Base-by-base conservation (phyloP, 2,797 vertebrate species). In the Alouatta caraya region DNA sequence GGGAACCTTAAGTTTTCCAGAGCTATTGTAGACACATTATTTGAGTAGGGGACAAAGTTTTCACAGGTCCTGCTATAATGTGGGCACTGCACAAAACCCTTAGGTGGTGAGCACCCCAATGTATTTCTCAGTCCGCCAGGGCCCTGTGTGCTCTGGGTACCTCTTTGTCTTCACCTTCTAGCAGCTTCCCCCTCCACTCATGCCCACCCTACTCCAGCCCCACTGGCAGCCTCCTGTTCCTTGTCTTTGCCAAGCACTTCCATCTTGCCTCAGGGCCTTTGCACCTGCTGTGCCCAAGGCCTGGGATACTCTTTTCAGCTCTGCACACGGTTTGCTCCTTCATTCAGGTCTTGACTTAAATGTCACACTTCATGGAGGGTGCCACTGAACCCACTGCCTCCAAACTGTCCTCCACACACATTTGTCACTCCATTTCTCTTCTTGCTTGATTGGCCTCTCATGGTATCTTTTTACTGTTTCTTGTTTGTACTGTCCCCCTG, bases 41-140 rank as follows among this genome's bases (percentile, higher is more conserved):
- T 26, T 26, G 85, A 59, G 4, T 8, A 17, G 11, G 28, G 50
- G 70, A 78, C 28, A 70, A 22, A 8, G n/a, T 81, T 96, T 85
- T 15, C 15, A 0, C 17, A 26, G 24, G 19, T 22, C 82, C n/a
- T 28, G 46, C 15, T 5, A 26, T n/a, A 19, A 5, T 2, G 0
- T 11, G 8, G 39, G 17, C n/a, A 3, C 46, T 30, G 37, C 48
- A 30, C 24, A 50, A 42, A 61, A 26, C 4, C 2, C 17, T 87
- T 5, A 10, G 24, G 30, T 22, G 75, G 42, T 17, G 55, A 84
- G 11, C 12, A 6, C 15, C 11, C 11, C 22, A 22, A 22, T 57
- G 46, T 30, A 14, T 39, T 42, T 33, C 19, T 61, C 61, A 70
- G 72, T 14, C 42, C 9, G 30, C 22, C 4, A 5, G 26, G 26